Evolutionary conservation across 1,140 invertebrate species (phyloP).

Genomic region (Pygmarrhopalites habei): DNA sequence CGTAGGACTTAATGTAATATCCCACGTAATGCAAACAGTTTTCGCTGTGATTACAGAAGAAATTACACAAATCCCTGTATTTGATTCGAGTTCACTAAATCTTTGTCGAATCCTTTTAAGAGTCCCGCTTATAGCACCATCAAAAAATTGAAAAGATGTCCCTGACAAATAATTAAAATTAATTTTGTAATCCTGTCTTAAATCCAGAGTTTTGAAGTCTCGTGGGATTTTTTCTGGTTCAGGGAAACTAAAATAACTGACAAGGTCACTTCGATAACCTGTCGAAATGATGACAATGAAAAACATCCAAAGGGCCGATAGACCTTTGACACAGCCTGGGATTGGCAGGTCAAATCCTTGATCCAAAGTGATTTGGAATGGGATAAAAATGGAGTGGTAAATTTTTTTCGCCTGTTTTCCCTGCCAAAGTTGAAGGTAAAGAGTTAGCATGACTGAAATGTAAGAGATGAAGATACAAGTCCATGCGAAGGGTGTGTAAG

Average conservation of each 20-base stretch:
- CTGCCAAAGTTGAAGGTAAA: neutral
- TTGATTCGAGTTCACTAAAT: neutral
- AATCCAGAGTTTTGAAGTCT: neutral
- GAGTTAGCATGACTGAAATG: neutral
- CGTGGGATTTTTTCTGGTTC: neutral
- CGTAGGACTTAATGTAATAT: neutral
- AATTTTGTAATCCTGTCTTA: constrained; percentile 1
- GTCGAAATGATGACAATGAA: constrained; percentile 1
- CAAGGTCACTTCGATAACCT: constrained; percentile 3
- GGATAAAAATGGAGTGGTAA: neutral
- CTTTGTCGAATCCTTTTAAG: neutral
- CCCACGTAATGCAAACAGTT: neutral
- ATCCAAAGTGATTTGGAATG: neutral
- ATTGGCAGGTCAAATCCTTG: neutral
- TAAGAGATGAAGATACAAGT: neutral
- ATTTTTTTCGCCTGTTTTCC: neutral
- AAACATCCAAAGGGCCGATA: neutral
- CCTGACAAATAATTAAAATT: constrained; percentile 1
- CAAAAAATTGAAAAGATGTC: neutral
- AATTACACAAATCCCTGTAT: neutral
- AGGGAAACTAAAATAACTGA: constrained; percentile 3
- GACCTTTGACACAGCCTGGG: neutral
- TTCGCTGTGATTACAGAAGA: neutral
- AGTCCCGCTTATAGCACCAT: neutral
- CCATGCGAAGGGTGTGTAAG: neutral